Evolutionary conservation across 2,113 vertebrate species (phyloP).

Genomic region (Microcebus lehilahytsara): DNA sequence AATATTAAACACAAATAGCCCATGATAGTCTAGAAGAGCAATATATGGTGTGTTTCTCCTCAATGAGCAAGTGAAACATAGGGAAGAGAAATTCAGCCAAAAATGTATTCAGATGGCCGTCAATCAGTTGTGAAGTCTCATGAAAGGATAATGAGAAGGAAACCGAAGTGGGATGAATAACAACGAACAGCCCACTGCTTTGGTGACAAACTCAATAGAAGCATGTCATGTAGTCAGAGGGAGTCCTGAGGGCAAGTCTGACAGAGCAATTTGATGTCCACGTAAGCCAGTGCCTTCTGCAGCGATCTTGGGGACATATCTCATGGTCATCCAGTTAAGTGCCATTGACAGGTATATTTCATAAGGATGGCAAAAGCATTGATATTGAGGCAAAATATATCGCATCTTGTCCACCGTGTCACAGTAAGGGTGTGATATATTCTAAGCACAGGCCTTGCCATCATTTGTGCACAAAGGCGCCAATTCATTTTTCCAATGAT

Average conservation of each 20-base stretch:
- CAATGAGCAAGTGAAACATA: background rate
- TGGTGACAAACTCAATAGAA: background rate
- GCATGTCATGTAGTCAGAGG: background rate
- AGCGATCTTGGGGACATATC: background rate
- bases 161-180: conserved; percentile 29
- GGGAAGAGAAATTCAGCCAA: background rate
- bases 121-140: background rate
- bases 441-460: conserved; percentile 4
- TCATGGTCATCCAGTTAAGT: background rate
- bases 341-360: conserved; percentile 1
- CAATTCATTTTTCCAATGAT: conserved; percentile 22
- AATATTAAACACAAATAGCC: background rate
- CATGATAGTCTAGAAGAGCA: background rate
- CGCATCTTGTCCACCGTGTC: conserved; percentile 2
- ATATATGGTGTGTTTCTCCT: background rate
- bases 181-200: background rate
- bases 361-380: conserved; percentile 48
- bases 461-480: background rate
- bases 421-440: conserved; percentile 20
- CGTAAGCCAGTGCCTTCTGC: background rate
- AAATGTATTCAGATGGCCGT: background rate
- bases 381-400: conserved; percentile 37
- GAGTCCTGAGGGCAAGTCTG: background rate
- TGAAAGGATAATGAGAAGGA: conserved; percentile 33
- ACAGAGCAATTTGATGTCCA: background rate